Conservation (phyloP, 2,888 invertebrate species). For the Petrolisthes manimaculis region DNA sequence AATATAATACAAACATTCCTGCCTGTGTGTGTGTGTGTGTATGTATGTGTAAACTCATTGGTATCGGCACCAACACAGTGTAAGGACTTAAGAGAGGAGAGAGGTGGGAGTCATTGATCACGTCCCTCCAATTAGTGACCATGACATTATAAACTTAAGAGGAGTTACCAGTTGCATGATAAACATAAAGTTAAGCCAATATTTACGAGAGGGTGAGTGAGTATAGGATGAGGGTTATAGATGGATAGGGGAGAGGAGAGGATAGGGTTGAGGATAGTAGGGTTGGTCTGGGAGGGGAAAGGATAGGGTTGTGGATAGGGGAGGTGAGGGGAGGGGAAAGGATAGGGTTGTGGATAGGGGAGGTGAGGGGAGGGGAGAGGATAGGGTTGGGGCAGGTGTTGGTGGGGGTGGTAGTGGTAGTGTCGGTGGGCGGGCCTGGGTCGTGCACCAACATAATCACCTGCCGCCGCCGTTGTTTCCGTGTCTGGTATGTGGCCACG, state of each 20-base stretch:
- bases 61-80: too few species aligned
- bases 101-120: too few species aligned
- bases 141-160: too few species aligned
- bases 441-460: conserved; percentile 19
- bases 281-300: not conserved
- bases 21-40: too few species aligned
- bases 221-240: not conserved
- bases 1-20: too few species aligned
- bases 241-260: not conserved
- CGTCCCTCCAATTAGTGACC: too few species aligned
- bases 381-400: not conserved
- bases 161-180: too few species aligned
- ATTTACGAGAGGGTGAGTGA: not conserved
- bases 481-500: conserved; percentile 12
- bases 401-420: not conserved
- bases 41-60: too few species aligned
- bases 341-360: not conserved
- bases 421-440: not conserved
- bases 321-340: not conserved
- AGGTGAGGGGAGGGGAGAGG: not conserved
- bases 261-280: not conserved
- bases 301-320: not conserved
- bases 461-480: not conserved
- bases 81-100: too few species aligned
- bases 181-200: too few species aligned